Base-by-base conservation (phyloP, 2,797 vertebrate genomes). In the Chelon auratus region DNA sequence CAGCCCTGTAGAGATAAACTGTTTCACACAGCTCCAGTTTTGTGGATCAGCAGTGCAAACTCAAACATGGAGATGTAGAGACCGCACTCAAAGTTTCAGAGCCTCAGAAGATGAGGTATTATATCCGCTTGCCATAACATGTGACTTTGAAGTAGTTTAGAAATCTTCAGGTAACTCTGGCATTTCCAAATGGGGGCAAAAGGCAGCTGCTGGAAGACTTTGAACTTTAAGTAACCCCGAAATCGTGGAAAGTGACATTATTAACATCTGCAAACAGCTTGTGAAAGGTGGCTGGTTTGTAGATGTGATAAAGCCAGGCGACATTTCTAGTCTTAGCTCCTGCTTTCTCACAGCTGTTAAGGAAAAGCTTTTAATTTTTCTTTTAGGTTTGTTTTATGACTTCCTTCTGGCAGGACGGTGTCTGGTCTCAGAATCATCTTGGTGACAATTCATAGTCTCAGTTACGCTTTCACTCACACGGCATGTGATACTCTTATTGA, bases 1-100 rank as follows among this genome's bases (percentile, higher is more conserved):
- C 74, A 65, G 77, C 52, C 56, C 78, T 36, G 80, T 36, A 22
- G 68, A 87, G 81, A 87, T 85, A 75, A 87, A 79, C 69, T 22
- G 54, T 77, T 81, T 86, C 83, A 63, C 81, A 74, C 59, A 3
- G 52, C 45, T 66, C 22, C 47, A 13, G 57, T 37, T 69, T 53
- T 51, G 61, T 26, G 65, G 67, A 53, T 68, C 66, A 61, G 33
- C 51, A 36, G 40, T n/a, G n/a, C 59, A 20, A 42, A 51, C 56
- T 73, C 55, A 26, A n/a, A 82, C n/a, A 14, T 56, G 72, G 74
- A 76, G 24, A 37, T 55, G 17, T 54, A 14, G 51, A 62, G 72
- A 55, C 6, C 12, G 33, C 52, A 36, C 39, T 40, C 37, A 75
- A 68, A 15, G 20, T 50, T 62, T 36, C 66, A 60, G 17, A 18